Percentiles rank a stretch among this genome's conserved stretches.
These are phyloP conservation scores for Theretra japonica DNA, from an alignment of 2,888 invertebrate genomes.

Conservation along the genomic window DNA sequence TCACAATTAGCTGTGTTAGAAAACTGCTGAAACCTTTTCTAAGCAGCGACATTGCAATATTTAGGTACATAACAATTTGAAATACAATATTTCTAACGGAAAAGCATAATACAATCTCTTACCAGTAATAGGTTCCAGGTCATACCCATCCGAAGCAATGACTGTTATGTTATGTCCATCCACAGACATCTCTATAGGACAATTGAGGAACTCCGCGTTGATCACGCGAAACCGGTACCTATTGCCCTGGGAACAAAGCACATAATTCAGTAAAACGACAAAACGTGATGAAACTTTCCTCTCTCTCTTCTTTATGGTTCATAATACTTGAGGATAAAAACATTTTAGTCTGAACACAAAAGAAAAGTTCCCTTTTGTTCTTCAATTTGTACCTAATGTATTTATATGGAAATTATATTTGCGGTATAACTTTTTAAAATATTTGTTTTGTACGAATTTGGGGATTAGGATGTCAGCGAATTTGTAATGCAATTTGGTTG, in stretches of 20 bases:
- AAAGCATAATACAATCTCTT: conserved; percentile 47
- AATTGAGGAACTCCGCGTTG: conserved; percentile 94
- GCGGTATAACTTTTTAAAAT: conserved; percentile 28
- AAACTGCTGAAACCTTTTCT: too few species aligned
- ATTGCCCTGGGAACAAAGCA: conserved; percentile 83
- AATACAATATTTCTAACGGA: background rate
- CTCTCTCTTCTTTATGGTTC: conserved; percentile 27
- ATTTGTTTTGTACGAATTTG: conserved; percentile 3
- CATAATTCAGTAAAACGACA: conserved; percentile 29
- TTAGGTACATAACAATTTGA: background rate
- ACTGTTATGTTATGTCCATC: conserved; percentile 92
- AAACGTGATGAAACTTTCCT: conserved; percentile 28
- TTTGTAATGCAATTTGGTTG: background rate
- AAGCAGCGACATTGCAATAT: too few species aligned
- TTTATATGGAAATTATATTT: conserved; percentile 21
- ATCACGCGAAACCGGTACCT: conserved; percentile 92
- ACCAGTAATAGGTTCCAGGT: conserved; percentile 90
- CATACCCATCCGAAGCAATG: conserved; percentile 92
- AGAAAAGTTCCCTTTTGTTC: conserved; percentile 30
- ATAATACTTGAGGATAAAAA: conserved; percentile 33
- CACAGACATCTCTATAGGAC: conserved; percentile 92
- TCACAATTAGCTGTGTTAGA: too few species aligned
- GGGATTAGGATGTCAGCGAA: background rate
- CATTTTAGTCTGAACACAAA: conserved; percentile 31
- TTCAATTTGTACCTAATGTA: conserved; percentile 24